phyloP scores from a whole-genome alignment of 2,113 vertebrate species.

The Candoia aspera region DNA sequence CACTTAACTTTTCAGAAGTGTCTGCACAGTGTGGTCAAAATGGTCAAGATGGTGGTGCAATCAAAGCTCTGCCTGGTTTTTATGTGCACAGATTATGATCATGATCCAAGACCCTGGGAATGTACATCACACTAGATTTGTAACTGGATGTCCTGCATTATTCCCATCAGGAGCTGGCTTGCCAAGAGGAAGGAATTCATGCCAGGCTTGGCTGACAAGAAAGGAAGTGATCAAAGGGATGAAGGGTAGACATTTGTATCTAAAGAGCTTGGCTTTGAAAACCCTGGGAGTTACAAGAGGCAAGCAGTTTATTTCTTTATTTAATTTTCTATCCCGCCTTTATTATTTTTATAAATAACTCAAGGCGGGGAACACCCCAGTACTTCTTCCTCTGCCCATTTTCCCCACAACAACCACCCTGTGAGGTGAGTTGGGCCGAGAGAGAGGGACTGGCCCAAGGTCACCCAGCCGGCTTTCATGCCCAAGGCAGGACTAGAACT shows the following conservation, averaged over 20 bases:
- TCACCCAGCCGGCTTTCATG: no score
- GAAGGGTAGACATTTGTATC: not conserved
- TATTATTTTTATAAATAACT: no score
- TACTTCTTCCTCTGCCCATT: no score
- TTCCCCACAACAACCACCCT: no score
- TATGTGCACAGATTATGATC: not conserved
- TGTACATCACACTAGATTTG: not conserved
- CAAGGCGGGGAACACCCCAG: no score
- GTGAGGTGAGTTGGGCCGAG: no score
- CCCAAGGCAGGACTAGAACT: no score
- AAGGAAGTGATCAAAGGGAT: not conserved
- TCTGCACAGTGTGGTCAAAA: not conserved
- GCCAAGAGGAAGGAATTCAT: not conserved
- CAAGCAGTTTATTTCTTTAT: no score
- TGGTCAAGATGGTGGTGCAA: not conserved
- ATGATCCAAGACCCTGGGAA: not conserved
- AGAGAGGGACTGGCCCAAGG: no score
- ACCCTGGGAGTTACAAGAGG: not conserved
- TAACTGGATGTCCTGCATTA: not conserved
- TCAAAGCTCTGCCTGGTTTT: not conserved
- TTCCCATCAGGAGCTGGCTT: not conserved
- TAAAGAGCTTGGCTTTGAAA: not conserved
- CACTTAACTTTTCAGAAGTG: not conserved
- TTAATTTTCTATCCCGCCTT: no score
- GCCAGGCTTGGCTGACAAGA: not conserved